A percentile compares a stretch with the other conserved stretches of the same genome.
These are phyloP conservation scores for Stigmatopora argus DNA, from an alignment of 2,113 vertebrate species.

Conservation along the genomic window DNA sequence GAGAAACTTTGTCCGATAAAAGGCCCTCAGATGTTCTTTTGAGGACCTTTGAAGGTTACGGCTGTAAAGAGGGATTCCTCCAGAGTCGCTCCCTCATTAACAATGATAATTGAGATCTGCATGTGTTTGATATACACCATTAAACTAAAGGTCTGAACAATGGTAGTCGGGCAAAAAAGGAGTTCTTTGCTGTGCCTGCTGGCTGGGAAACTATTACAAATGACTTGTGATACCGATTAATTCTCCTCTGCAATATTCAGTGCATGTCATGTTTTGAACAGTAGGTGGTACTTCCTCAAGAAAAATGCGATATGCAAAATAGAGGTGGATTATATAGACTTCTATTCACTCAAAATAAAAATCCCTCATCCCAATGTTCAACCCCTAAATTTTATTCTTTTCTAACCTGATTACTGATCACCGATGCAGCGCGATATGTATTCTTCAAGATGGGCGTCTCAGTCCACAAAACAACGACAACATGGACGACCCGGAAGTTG, in stretches of 20 bases:
- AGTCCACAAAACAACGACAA: too few relatives aligned
- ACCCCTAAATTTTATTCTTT: too few relatives aligned
- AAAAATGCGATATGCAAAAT: background rate
- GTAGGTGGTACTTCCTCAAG: background rate
- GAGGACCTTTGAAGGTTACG: slow-evolving; percentile 67
- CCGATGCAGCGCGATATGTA: too few relatives aligned
- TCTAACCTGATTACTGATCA: too few relatives aligned
- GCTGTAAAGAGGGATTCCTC: slow-evolving; percentile 56
- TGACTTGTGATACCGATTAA: slow-evolving; percentile 3
- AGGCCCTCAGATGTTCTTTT: slow-evolving; percentile 61
- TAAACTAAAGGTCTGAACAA: slow-evolving; percentile 54
- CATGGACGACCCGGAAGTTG: too few relatives aligned
- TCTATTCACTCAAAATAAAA: background rate
- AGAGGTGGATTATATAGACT: background rate
- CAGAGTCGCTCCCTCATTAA: slow-evolving; percentile 60
- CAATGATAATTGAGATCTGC: slow-evolving; percentile 64
- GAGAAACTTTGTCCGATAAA: slow-evolving; percentile 63
- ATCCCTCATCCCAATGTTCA: too few relatives aligned
- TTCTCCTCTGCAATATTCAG: slow-evolving; percentile 1
- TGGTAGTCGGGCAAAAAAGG: slow-evolving; percentile 26
- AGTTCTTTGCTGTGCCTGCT: slow-evolving; percentile 17
- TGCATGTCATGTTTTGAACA: background rate
- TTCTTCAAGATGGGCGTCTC: too few relatives aligned
- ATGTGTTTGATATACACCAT: slow-evolving; percentile 58
- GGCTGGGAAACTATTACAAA: slow-evolving; percentile 32